Conservation (phyloP, 2,888 invertebrate species). For the Emmelina monodactyla region DNA sequence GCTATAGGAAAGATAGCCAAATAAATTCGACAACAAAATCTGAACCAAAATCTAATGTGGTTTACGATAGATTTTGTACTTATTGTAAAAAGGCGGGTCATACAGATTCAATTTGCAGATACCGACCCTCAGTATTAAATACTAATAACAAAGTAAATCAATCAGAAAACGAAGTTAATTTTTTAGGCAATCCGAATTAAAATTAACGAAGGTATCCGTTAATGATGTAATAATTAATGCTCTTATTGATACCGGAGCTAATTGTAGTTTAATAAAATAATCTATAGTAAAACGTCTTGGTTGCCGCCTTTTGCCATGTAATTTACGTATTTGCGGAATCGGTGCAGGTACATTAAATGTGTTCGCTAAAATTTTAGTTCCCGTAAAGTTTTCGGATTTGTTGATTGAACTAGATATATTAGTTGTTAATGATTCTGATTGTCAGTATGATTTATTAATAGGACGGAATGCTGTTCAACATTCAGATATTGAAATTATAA, state of each 20-base stretch:
- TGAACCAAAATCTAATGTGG: too few relatives aligned
- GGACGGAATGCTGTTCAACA: constrained; percentile 10
- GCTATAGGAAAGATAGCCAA: background rate
- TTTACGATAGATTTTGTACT: constrained; percentile 10
- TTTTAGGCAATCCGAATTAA: constrained; percentile 11
- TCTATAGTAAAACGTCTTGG: constrained; percentile 10
- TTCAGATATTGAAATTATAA: constrained; percentile 13
- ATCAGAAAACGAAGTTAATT: constrained; percentile 5
- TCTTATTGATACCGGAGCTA: constrained; percentile 17
- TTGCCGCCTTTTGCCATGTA: constrained; percentile 6
- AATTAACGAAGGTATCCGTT: constrained; percentile 10
- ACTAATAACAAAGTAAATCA: background rate
- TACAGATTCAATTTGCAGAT: constrained; percentile 7
- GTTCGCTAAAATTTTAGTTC: constrained; percentile 10
- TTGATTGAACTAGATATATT: constrained; percentile 16
- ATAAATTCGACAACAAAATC: too few relatives aligned
- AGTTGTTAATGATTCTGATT: constrained; percentile 11
- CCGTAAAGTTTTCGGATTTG: constrained; percentile 14
- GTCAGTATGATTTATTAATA: constrained; percentile 9
- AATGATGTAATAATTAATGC: constrained; percentile 7
- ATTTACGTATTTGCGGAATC: constrained; percentile 10
- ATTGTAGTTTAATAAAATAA: constrained; percentile 15
- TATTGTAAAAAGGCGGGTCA: constrained; percentile 15
- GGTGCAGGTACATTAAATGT: constrained; percentile 9
- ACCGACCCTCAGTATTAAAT: too few relatives aligned